phyloP scores from a whole-genome alignment of 2,888 invertebrate species.

The Drepanosiphum platanoidis region DNA sequence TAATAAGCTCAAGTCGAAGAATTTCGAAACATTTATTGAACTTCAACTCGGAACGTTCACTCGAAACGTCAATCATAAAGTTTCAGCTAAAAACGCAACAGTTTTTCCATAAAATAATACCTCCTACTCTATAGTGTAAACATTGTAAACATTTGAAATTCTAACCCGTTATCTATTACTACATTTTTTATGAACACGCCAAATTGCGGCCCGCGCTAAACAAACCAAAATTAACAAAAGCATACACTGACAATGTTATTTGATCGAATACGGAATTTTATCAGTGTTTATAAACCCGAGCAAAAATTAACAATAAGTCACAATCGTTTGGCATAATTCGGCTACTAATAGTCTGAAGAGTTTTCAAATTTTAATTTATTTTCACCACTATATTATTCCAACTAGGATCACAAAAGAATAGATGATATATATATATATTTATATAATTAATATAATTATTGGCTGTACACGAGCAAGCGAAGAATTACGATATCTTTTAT shows the following conservation, averaged over 20 bases:
- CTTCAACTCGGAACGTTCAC: background rate
- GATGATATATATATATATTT: no score
- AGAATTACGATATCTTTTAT: no score
- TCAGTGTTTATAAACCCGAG: background rate
- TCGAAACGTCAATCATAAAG: background rate
- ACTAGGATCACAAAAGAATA: no score
- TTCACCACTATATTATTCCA: background rate
- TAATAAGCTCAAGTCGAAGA: background rate
- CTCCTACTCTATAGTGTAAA: no score
- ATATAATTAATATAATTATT: no score
- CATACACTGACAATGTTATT: background rate
- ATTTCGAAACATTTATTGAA: background rate
- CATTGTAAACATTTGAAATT: background rate
- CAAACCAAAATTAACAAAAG: slow-evolving; percentile 23
- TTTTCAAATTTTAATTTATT: background rate
- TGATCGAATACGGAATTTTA: background rate
- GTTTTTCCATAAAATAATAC: background rate
- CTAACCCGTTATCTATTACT: background rate
- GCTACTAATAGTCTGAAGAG: no score
- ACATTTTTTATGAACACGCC: background rate
- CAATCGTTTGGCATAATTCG: background rate
- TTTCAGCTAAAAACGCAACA: background rate
- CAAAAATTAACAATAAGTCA: background rate
- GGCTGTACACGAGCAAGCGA: no score
- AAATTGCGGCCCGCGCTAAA: background rate